A percentile compares a stretch with the other conserved stretches of the same genome.
Conservation (phyloP, 2,888 invertebrate genomes). For the Drosophila cognata region DNA sequence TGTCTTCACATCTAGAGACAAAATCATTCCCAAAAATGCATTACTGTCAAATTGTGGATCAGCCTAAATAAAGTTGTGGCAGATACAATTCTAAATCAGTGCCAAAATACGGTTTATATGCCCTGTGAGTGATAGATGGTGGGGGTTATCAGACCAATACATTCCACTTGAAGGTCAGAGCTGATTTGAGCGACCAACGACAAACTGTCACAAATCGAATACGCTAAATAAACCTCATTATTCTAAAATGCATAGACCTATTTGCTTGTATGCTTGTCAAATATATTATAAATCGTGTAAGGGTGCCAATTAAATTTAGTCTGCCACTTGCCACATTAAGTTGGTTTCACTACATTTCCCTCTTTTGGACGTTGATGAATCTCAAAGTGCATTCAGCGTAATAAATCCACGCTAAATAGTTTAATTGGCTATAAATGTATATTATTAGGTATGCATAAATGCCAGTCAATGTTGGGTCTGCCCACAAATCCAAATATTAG, state of each 20-base stretch:
- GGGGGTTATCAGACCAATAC: not conserved
- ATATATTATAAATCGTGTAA: not conserved
- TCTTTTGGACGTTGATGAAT: not conserved
- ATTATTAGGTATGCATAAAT: not conserved
- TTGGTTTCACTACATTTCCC: not conserved
- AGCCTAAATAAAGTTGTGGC: not conserved
- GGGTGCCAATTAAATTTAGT: constrained; percentile 17
- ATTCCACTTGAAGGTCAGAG: not conserved
- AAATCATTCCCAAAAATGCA: not conserved
- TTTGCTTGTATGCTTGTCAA: not conserved
- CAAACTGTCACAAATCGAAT: constrained; percentile 33
- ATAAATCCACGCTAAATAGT: not conserved
- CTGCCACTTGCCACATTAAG: not conserved
- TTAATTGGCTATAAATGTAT: not conserved
- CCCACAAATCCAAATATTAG: not conserved
- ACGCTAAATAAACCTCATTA: constrained; percentile 43
- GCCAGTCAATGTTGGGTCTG: not conserved
- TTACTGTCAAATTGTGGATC: not conserved
- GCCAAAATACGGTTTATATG: not conserved
- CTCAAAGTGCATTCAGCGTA: not conserved
- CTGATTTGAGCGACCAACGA: too few species aligned
- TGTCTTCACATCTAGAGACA: fast-evolving
- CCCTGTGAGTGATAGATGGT: not conserved
- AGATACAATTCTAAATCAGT: not conserved
- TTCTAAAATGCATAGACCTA: constrained; percentile 29